Percentiles rank a stretch among this genome's conserved stretches.
Evolutionary conservation across 2,113 vertebrate genomes (phyloP).

Genomic region (Ptilorrhoa leucosticta): DNA sequence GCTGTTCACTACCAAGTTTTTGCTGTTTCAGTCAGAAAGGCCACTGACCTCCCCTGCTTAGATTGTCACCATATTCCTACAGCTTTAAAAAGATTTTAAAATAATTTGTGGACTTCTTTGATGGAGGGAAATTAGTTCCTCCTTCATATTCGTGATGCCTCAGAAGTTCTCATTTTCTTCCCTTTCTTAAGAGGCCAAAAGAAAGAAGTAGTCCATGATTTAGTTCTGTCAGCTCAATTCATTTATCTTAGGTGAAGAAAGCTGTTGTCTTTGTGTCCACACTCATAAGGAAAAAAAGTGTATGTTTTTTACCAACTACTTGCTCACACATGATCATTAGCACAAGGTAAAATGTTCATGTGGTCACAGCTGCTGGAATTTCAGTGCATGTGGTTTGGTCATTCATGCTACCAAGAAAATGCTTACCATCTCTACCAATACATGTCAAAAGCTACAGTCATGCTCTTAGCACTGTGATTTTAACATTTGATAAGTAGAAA

Average conservation of each 20-base stretch:
- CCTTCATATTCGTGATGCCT: neutral
- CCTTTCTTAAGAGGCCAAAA: neutral
- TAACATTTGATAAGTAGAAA: neutral
- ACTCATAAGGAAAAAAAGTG: neutral
- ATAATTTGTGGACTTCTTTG: neutral
- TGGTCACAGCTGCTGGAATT: constrained; percentile 3
- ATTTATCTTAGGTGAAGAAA: neutral
- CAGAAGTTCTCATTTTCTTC: neutral
- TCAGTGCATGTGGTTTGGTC: constrained; percentile 1
- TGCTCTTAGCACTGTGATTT: neutral
- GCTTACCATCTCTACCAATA: neutral
- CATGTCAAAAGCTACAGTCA: neutral
- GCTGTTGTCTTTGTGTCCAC: neutral
- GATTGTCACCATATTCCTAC: neutral
- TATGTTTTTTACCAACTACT: neutral
- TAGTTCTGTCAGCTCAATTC: neutral
- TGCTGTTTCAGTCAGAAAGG: neutral
- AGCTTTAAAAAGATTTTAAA: neutral
- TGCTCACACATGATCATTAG: neutral
- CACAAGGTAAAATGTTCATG: constrained; percentile 6
- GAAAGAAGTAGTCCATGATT: neutral
- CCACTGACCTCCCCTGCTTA: neutral
- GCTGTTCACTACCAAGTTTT: neutral
- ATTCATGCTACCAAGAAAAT: neutral
- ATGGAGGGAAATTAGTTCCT: neutral